A percentile compares a stretch with the other conserved stretches of the same genome.
Evolutionary conservation across 2,797 vertebrate genomes (phyloP).

Genomic region (Mormyrus hasselquistii): DNA sequence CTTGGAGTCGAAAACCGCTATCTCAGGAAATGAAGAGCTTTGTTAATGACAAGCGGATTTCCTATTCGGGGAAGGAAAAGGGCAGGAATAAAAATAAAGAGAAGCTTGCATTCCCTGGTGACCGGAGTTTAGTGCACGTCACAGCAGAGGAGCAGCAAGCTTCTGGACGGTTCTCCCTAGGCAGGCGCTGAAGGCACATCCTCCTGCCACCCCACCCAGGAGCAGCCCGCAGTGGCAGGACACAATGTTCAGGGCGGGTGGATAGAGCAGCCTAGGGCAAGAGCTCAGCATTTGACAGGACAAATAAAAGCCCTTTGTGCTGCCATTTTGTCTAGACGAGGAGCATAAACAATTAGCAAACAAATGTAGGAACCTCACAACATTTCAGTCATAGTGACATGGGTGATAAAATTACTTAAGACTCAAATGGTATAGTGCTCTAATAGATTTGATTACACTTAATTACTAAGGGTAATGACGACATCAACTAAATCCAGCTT

Average conservation of each 20-base stretch:
- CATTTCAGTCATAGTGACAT: neutral
- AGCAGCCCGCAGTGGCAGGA: neutral
- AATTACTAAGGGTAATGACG: neutral
- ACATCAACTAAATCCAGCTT: neutral
- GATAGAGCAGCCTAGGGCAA: neutral
- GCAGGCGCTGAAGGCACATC: neutral
- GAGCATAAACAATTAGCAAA: neutral
- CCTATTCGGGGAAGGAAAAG: neutral
- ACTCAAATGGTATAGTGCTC: neutral
- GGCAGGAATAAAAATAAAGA: neutral
- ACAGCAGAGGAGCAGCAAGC: neutral
- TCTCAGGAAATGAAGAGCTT: neutral
- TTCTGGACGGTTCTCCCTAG: neutral
- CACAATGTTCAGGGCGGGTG: neutral
- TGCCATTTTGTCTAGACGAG: neutral
- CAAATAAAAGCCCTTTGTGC: neutral
- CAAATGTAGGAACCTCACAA: neutral
- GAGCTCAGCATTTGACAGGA: neutral
- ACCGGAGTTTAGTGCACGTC: neutral
- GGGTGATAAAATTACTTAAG: neutral
- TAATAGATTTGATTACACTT: neutral
- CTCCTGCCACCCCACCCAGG: neutral
- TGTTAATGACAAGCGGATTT: conserved; percentile 13
- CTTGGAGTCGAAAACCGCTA: neutral
- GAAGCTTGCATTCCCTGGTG: neutral